Evolutionary conservation across 2,888 invertebrate species (phyloP).

Genomic region (Lordiphosa andalusiaca): DNA sequence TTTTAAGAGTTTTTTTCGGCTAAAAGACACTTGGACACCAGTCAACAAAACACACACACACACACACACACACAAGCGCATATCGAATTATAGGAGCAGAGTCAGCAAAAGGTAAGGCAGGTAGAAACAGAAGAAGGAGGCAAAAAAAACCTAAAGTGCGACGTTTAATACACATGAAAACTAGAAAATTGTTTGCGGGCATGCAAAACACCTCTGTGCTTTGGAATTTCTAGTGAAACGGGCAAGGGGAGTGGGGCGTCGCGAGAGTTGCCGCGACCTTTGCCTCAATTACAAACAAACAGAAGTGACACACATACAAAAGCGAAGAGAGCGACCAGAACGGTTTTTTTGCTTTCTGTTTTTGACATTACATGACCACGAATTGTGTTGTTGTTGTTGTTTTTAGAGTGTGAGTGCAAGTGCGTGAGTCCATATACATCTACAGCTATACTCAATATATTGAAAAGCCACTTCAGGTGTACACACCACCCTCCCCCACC

Average conservation of each 20-base stretch:
- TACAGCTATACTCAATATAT: background rate
- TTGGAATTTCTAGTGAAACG: constrained; percentile 37
- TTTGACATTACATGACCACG: constrained; percentile 36
- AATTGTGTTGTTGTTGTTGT: constrained; percentile 18
- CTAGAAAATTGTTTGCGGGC: constrained; percentile 29
- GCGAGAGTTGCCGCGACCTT: constrained; percentile 53
- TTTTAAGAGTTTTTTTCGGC: background rate
- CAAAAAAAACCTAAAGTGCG: constrained; percentile 12
- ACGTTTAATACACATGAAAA: constrained; percentile 9
- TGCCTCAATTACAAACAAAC: constrained; percentile 69
- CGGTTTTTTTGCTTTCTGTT: constrained; percentile 5
- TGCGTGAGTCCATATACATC: constrained; percentile 24
- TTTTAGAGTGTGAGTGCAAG: constrained; percentile 19
- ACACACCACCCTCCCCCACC: constrained; percentile 5
- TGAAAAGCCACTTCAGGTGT: too few relatives aligned
- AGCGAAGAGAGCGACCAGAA: too few relatives aligned
- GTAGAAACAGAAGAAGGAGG: constrained; percentile 24
- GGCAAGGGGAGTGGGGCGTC: background rate
- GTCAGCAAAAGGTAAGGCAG: constrained; percentile 43
- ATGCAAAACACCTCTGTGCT: constrained; percentile 36
- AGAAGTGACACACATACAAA: constrained; percentile 46
- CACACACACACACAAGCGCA: constrained; percentile 13
- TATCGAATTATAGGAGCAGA: constrained; percentile 35
- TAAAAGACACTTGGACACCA: constrained; percentile 18
- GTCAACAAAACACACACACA: constrained; percentile 28